Evolutionary conservation across 2,888 invertebrate genomes (phyloP).

Genomic region (Hydrotaea diabolus): DNA sequence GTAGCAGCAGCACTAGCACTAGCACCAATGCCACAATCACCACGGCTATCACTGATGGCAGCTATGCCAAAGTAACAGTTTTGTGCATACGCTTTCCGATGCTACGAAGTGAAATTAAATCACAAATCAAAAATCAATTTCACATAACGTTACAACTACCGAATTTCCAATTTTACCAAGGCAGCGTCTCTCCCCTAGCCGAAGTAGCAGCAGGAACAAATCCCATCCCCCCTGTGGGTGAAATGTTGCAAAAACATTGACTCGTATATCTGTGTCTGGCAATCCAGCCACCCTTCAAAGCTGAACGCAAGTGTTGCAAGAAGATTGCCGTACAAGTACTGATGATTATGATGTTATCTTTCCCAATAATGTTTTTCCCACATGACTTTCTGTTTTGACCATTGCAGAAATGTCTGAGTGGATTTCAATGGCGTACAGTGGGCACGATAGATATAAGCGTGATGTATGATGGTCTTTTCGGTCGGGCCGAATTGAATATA

Average conservation of each 20-base stretch:
- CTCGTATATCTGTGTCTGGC: background rate
- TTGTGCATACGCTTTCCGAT: conserved; percentile 3
- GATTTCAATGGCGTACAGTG: background rate
- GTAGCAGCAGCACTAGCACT: background rate
- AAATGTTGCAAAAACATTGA: conserved; percentile 49
- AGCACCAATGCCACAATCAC: background rate
- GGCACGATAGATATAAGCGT: background rate
- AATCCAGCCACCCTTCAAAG: background rate
- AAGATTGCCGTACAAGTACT: conserved; percentile 1
- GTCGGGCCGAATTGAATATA: too few species aligned
- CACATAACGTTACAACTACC: conserved; percentile 74
- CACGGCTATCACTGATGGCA: background rate
- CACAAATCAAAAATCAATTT: conserved; percentile 81
- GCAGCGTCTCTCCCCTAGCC: conserved; percentile 5
- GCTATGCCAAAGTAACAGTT: background rate
- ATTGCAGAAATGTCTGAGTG: background rate
- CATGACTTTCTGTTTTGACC: conserved; percentile 23
- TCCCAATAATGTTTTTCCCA: background rate
- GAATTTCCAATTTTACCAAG: conserved; percentile 71
- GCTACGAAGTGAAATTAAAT: conserved; percentile 76
- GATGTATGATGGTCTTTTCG: too few species aligned
- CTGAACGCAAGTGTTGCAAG: conserved; percentile 16
- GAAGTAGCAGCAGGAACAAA: background rate
- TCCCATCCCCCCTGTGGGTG: background rate
- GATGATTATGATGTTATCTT: conserved; percentile 57